Evolutionary conservation across 2,113 vertebrate genomes (phyloP).

Genomic region (Bostrychus sinensis): DNA sequence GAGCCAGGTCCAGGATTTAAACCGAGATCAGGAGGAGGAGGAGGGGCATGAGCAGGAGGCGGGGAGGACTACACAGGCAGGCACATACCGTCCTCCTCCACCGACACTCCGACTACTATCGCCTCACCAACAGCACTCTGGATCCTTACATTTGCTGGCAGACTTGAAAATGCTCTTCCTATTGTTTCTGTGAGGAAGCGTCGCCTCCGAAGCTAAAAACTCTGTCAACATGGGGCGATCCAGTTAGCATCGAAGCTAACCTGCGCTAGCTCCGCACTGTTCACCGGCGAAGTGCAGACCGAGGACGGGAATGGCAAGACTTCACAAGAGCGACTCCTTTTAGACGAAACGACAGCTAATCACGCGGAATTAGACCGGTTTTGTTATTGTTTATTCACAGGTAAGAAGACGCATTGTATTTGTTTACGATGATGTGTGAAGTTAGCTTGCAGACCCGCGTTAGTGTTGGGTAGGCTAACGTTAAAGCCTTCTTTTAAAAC

Average conservation of each 20-base stretch:
- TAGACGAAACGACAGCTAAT: constrained; percentile 18
- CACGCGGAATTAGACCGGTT: background rate
- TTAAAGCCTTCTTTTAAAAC: background rate
- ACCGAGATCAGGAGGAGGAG: constrained; percentile 25
- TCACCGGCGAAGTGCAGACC: constrained; percentile 41
- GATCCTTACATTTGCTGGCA: background rate
- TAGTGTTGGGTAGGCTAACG: constrained; percentile 25
- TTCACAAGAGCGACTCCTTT: constrained; percentile 15
- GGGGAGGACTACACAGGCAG: constrained; percentile 6
- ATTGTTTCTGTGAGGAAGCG: background rate
- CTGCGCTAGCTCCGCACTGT: constrained; percentile 22
- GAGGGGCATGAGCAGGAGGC: constrained; percentile 7
- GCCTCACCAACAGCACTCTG: background rate
- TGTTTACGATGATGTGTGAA: constrained; percentile 1
- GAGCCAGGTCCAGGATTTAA: background rate
- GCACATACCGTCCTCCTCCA: constrained; percentile 10
- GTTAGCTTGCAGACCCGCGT: constrained; percentile 6
- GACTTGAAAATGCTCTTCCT: background rate
- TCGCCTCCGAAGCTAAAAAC: background rate
- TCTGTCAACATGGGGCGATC: constrained; percentile 26
- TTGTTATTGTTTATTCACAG: background rate
- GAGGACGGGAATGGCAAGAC: constrained; percentile 52
- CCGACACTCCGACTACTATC: background rate
- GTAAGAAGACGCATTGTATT: constrained; percentile 28
- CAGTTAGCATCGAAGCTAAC: constrained; percentile 58